Percentiles rank a stretch among this genome's conserved stretches.
These are phyloP conservation scores for Dromas ardeola DNA, from an alignment of 2,113 vertebrate genomes.

Conservation along the genomic window DNA sequence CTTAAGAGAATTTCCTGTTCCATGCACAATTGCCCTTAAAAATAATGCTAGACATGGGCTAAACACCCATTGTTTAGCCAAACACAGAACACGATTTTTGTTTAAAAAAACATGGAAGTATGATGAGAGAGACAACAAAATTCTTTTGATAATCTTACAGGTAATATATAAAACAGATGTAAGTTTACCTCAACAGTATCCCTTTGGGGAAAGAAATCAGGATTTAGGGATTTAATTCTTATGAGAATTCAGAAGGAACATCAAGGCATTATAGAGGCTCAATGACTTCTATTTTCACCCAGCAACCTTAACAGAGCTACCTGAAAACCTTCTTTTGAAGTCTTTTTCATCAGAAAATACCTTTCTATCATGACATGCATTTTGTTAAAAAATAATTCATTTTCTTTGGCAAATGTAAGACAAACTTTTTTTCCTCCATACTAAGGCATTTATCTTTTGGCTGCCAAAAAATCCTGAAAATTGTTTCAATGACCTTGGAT, in stretches of 20 bases:
- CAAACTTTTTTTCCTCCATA: background rate
- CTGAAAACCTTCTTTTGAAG: background rate
- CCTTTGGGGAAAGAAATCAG: background rate
- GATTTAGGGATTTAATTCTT: background rate
- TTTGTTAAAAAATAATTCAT: background rate
- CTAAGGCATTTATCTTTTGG: background rate
- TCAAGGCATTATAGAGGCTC: background rate
- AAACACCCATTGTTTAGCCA: background rate
- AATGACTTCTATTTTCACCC: background rate
- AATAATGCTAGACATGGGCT: background rate
- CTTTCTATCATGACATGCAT: background rate
- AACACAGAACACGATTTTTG: background rate
- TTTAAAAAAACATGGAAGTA: background rate
- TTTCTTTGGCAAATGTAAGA: background rate
- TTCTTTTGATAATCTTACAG: background rate
- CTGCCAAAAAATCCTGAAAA: background rate
- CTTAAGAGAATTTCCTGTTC: background rate
- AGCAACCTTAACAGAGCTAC: background rate
- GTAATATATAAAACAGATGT: background rate
- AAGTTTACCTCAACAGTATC: background rate
- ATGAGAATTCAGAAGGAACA: background rate
- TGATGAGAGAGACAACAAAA: background rate
- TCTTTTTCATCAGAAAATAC: background rate
- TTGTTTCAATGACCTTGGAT: background rate
- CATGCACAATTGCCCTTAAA: background rate